Evolutionary conservation across 2,113 vertebrate species (phyloP).

Genomic region (Sigmodon hispidus): DNA sequence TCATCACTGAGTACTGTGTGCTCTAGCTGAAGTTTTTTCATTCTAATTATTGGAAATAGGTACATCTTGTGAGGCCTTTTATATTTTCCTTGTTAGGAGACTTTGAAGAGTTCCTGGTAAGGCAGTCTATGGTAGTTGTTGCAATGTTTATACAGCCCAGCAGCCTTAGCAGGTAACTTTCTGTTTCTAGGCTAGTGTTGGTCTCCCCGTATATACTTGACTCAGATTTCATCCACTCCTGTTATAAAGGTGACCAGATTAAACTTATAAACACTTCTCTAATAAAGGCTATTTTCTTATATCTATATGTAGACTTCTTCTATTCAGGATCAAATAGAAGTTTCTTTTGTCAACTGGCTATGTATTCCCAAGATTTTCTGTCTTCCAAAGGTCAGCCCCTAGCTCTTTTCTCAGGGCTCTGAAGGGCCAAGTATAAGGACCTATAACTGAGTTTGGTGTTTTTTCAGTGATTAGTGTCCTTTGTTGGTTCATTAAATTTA

Average conservation of each 20-base stretch:
- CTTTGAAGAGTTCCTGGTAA: neutral
- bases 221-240: neutral
- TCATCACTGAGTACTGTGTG: neutral
- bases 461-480: neutral
- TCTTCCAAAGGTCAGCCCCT: neutral
- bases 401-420: neutral
- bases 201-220: neutral
- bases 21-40: neutral
- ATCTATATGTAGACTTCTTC: neutral
- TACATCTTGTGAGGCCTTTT: too few species aligned
- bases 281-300: neutral
- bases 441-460: neutral
- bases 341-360: neutral
- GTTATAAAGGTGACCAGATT: neutral
- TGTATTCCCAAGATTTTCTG: neutral
- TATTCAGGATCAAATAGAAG: neutral
- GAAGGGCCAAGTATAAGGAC: neutral
- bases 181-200: neutral
- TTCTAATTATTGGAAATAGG: neutral
- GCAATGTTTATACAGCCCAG: too few species aligned
- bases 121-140: neutral
- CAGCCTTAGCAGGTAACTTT: neutral
- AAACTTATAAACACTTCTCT: neutral
- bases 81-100: neutral
- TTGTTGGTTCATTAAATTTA: neutral